Conservation (phyloP, 1,140 invertebrate species). For the Marisa cornuarietis region DNA sequence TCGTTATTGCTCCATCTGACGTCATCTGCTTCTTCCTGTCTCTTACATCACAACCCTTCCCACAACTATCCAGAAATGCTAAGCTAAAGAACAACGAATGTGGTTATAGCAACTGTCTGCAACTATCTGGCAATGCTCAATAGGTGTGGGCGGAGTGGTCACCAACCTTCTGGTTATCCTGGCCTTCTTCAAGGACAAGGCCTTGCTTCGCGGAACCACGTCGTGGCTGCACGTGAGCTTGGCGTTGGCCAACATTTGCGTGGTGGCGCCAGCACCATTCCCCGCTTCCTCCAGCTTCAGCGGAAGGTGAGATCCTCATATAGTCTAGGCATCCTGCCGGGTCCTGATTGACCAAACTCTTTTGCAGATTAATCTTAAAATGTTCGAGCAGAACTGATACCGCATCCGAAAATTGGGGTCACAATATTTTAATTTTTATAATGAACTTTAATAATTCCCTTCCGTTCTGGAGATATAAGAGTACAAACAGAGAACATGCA, state of each 20-base stretch:
- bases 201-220: slow-evolving; percentile 29
- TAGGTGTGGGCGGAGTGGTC: slow-evolving; percentile 36
- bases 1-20: background rate
- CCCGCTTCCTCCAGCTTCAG: slow-evolving; percentile 45
- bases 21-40: too few relatives aligned
- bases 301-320: slow-evolving; percentile 35
- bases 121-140: background rate
- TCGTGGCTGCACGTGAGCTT: slow-evolving; percentile 43
- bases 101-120: background rate
- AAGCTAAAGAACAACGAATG: background rate
- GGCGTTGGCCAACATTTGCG: slow-evolving; percentile 41
- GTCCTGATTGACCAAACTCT: too few relatives aligned
- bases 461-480: too few relatives aligned
- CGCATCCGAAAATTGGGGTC: too few relatives aligned
- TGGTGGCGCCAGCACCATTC: slow-evolving; percentile 42
- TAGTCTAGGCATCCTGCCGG: background rate
- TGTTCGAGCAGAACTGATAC: too few relatives aligned
- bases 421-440: too few relatives aligned
- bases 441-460: too few relatives aligned
- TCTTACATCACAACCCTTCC: background rate
- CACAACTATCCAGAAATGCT: too few relatives aligned
- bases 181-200: slow-evolving; percentile 37
- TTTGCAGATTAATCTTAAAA: too few relatives aligned
- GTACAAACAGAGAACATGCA: too few relatives aligned
- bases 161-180: slow-evolving; percentile 34